Percentiles rank a stretch among this genome's conserved stretches.
Conservation (phyloP, 2,113 vertebrate species). For the Gasterosteus nipponicus region DNA sequence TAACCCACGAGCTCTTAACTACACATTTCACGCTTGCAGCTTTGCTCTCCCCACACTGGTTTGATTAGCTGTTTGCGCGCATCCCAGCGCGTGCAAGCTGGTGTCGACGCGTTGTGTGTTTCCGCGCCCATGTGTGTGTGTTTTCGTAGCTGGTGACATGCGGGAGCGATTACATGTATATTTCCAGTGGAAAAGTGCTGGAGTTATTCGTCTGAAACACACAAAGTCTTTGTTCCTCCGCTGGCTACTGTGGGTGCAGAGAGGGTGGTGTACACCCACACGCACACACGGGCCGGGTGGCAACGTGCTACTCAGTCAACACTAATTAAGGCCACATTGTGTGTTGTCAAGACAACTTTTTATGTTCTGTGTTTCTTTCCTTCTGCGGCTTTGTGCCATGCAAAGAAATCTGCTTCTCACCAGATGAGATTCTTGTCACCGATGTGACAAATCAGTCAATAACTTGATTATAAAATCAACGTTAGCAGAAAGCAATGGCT, state of each 20-base stretch:
- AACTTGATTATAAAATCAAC: slow-evolving; percentile 22
- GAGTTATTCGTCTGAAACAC: slow-evolving; percentile 71
- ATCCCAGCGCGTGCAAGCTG: slow-evolving; percentile 20
- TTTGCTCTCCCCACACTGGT: slow-evolving; percentile 40
- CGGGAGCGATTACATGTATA: slow-evolving; percentile 70
- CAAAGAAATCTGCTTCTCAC: not conserved
- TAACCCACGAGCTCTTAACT: slow-evolving; percentile 17
- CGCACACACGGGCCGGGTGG: slow-evolving; percentile 62
- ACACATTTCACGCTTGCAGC: slow-evolving; percentile 26
- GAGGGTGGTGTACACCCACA: slow-evolving; percentile 67
- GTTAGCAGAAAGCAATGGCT: slow-evolving; percentile 2
- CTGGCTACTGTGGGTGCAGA: slow-evolving; percentile 76
- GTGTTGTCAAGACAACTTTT: slow-evolving; percentile 63
- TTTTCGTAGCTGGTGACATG: slow-evolving; percentile 64
- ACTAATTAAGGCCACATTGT: slow-evolving; percentile 75
- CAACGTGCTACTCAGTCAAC: slow-evolving; percentile 68
- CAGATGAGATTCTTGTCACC: slow-evolving; percentile 18
- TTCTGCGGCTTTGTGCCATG: slow-evolving; percentile 18
- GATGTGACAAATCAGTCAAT: slow-evolving; percentile 15
- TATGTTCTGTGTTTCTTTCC: slow-evolving; percentile 23
- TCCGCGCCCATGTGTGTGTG: slow-evolving; percentile 19
- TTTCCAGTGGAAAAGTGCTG: slow-evolving; percentile 61
- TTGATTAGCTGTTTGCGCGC: slow-evolving; percentile 48
- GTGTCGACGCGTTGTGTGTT: slow-evolving; percentile 29
- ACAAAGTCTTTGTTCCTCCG: slow-evolving; percentile 71